phyloP scores from a whole-genome alignment of 2,888 invertebrate species.

The Spodoptera littoralis region DNA sequence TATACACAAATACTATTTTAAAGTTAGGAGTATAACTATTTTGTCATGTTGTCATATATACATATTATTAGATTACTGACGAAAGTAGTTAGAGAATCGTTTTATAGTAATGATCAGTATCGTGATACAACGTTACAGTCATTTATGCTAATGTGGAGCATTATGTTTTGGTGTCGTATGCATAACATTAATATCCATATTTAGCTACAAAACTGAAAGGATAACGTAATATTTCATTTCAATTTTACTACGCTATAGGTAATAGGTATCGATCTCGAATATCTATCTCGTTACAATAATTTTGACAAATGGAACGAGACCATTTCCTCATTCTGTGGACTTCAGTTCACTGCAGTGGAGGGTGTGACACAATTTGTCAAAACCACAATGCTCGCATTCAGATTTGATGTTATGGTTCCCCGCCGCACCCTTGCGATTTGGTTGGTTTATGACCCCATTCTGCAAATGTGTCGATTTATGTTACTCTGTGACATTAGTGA shows the following conservation, averaged over 20 bases:
- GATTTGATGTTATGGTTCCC: constrained; percentile 65
- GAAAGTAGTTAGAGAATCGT: no score
- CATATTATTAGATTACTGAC: no score
- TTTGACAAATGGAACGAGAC: constrained; percentile 46
- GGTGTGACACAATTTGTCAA: constrained; percentile 73
- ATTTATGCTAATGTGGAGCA: no score
- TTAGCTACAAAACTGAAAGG: no score
- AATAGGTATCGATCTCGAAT: constrained; percentile 26
- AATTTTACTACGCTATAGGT: constrained; percentile 17
- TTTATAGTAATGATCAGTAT: no score
- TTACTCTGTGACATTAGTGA: constrained; percentile 38
- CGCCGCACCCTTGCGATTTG: constrained; percentile 60
- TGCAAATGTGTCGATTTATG: constrained; percentile 63
- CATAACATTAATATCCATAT: no score
- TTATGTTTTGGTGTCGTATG: no score
- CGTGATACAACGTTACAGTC: no score
- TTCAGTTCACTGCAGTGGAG: constrained; percentile 52
- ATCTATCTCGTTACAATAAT: constrained; percentile 16
- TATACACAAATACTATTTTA: no score
- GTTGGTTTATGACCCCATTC: constrained; percentile 60
- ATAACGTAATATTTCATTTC: constrained; percentile 15
- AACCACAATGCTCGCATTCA: constrained; percentile 67
- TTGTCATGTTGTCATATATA: no score
- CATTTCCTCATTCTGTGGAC: constrained; percentile 53
- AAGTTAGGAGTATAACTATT: no score